These are phyloP conservation scores for Euclidia mi DNA, from an alignment of 2,888 invertebrate species.

Conservation along the genomic window DNA sequence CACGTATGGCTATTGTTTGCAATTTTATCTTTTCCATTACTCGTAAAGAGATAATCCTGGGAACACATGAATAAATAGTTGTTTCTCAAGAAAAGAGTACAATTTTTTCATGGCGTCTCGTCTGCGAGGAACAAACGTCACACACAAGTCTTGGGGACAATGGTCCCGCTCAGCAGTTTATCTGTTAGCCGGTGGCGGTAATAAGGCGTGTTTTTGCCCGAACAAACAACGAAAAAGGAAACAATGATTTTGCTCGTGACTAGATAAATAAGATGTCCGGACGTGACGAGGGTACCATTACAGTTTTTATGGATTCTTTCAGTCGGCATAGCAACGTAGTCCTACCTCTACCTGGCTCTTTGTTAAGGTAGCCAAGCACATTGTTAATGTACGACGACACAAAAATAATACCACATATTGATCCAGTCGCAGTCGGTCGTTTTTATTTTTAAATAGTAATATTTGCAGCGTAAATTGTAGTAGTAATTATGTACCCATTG, in stretches of 20 bases:
- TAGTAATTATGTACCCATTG: slow-evolving; percentile 62
- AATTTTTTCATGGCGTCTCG: slow-evolving; percentile 63
- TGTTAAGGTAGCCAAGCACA: slow-evolving; percentile 77
- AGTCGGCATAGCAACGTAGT: slow-evolving; percentile 66
- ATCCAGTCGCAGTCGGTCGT: slow-evolving; percentile 16
- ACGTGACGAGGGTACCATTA: slow-evolving; percentile 86
- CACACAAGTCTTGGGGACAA: slow-evolving; percentile 78
- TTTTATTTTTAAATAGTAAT: slow-evolving; percentile 19
- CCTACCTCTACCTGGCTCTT: slow-evolving; percentile 83
- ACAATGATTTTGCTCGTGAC: slow-evolving; percentile 87
- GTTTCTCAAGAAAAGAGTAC: slow-evolving; percentile 56
- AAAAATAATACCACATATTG: slow-evolving; percentile 46
- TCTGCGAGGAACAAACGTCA: slow-evolving; percentile 76
- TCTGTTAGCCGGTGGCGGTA: slow-evolving; percentile 81
- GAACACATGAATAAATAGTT: slow-evolving; percentile 70
- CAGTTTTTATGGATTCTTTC: slow-evolving; percentile 87
- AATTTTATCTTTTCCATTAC: slow-evolving; percentile 34
- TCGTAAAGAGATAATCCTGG: slow-evolving; percentile 51
- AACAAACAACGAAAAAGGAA: slow-evolving; percentile 80
- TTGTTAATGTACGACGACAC: slow-evolving; percentile 74
- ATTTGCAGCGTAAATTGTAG: slow-evolving; percentile 33
- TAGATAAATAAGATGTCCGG: slow-evolving; percentile 88
- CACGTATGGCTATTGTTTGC: too few species aligned
- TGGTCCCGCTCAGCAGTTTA: slow-evolving; percentile 78
- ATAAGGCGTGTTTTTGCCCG: slow-evolving; percentile 83